Percentiles rank a stretch among this genome's conserved stretches.
These are phyloP conservation scores for Harpalus rubripes DNA, from an alignment of 2,888 invertebrate species.

Conservation along the genomic window DNA sequence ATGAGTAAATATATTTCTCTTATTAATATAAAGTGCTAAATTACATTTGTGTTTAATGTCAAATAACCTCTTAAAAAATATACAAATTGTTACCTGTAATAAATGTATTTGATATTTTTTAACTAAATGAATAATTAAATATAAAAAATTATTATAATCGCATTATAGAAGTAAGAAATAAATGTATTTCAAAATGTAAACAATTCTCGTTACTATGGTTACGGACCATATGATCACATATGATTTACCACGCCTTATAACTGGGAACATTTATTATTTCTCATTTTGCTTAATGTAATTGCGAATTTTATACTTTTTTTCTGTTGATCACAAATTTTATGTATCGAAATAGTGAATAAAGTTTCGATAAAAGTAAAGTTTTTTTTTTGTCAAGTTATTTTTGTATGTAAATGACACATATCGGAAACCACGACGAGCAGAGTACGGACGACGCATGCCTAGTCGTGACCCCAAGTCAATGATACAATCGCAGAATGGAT, in stretches of 20 bases:
- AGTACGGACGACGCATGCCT: conserved; percentile 68
- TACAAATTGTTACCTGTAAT: neutral
- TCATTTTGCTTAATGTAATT: conserved; percentile 17
- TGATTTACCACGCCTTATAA: conserved; percentile 74
- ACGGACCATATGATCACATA: conserved; percentile 70
- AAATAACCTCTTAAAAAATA: conserved; percentile 11
- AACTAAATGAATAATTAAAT: neutral
- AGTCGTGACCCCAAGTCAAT: conserved; percentile 69
- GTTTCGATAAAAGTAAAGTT: conserved; percentile 16
- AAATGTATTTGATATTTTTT: neutral
- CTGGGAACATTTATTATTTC: conserved; percentile 54
- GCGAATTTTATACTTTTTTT: conserved; percentile 11
- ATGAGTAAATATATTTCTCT: neutral
- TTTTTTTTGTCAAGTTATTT: conserved; percentile 68
- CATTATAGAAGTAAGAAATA: conserved; percentile 4
- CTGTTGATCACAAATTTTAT: conserved; percentile 19
- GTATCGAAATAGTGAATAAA: neutral
- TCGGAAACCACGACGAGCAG: conserved; percentile 68
- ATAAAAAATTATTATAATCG: conserved; percentile 27
- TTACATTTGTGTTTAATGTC: neutral
- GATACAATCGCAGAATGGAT: conserved; percentile 67
- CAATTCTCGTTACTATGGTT: conserved; percentile 71
- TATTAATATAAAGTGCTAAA: neutral
- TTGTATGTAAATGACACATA: conserved; percentile 70
- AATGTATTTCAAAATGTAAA: conserved; percentile 39